phyloP scores from a whole-genome alignment of 2,113 vertebrate species.

The Todiramphus saurophagus region DNA sequence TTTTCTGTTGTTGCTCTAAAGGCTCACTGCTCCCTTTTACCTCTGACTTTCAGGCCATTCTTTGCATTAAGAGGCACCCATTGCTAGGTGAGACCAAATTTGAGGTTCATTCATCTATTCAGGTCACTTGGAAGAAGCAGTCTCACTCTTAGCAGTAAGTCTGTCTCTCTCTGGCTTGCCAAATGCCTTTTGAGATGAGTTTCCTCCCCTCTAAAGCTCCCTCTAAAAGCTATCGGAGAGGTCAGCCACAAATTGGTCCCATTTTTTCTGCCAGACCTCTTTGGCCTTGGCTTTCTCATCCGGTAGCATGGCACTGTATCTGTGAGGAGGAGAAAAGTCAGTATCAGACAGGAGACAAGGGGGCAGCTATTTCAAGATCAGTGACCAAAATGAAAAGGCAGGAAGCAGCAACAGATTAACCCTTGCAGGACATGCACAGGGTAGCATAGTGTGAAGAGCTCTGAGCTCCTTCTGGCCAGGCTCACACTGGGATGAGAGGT shows the following conservation, averaged over 20 bases:
- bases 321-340: constrained; percentile 46
- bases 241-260: constrained; percentile 84
- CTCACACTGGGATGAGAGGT: background rate
- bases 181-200: background rate
- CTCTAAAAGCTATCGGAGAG: constrained; percentile 3
- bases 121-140: background rate
- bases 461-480: background rate
- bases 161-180: background rate
- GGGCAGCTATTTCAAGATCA: constrained; percentile 7
- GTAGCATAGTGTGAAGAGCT: background rate
- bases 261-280: constrained; percentile 80
- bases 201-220: background rate
- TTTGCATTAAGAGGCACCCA: background rate
- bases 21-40: background rate
- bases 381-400: background rate
- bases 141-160: background rate
- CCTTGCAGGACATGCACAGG: background rate
- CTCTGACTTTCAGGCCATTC: background rate
- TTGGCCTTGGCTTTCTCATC: constrained; percentile 69
- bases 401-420: constrained; percentile 21
- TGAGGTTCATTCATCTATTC: background rate
- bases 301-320: constrained; percentile 81
- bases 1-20: background rate
- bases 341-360: background rate
- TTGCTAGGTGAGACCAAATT: background rate